Evolutionary conservation across 2,888 invertebrate species (phyloP).

Genomic region (Drosophila phalerata): DNA sequence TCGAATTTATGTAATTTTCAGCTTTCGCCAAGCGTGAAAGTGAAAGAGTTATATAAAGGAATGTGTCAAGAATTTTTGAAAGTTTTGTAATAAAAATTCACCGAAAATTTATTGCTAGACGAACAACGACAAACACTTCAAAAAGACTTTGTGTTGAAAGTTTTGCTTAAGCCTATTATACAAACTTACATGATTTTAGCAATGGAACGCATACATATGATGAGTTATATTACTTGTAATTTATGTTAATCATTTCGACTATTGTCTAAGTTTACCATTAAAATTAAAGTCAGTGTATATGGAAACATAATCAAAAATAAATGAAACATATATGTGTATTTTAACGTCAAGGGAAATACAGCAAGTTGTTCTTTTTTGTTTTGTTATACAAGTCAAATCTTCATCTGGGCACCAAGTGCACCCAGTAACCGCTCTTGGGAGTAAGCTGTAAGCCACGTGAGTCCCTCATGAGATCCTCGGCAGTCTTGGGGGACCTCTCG

Average conservation of each 20-base stretch:
- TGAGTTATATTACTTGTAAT: constrained; percentile 39
- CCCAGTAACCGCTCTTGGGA: constrained; percentile 73
- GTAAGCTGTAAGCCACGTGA: constrained; percentile 66
- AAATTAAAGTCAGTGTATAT: constrained; percentile 64
- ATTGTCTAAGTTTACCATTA: constrained; percentile 7
- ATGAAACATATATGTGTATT: constrained; percentile 63
- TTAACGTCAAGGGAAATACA: constrained; percentile 55
- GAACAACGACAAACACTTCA: constrained; percentile 3
- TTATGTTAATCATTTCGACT: constrained; percentile 42
- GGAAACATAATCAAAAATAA: constrained; percentile 78
- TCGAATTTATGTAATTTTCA: constrained; percentile 63
- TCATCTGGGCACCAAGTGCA: constrained; percentile 67
- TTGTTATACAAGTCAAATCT: not conserved
- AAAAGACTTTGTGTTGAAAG: constrained; percentile 25
- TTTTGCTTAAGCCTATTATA: constrained; percentile 33
- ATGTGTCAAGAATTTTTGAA: constrained; percentile 61
- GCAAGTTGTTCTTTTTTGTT: constrained; percentile 1
- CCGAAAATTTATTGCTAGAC: constrained; percentile 31
- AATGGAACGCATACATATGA: constrained; percentile 46
- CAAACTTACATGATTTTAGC: not conserved
- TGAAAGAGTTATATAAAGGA: constrained; percentile 62
- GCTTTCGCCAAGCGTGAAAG: constrained; percentile 72
- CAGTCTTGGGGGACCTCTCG: constrained; percentile 65
- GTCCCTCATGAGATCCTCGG: constrained; percentile 62
- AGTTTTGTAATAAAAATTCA: constrained; percentile 52